These are phyloP conservation scores for Griposia aprilina DNA, from an alignment of 2,888 invertebrate species.

Conservation along the genomic window DNA sequence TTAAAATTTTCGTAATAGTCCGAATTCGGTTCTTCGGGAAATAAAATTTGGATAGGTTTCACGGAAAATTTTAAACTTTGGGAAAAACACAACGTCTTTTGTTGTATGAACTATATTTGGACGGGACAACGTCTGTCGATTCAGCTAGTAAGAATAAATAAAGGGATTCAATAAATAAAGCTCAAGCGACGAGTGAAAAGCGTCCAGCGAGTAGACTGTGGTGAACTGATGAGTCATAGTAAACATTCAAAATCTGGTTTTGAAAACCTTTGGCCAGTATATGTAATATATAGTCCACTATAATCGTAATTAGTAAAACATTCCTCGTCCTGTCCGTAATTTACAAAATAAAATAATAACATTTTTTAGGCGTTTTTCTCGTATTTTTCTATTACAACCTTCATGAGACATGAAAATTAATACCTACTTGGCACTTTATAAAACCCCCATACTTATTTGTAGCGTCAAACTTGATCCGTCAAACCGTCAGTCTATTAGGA, in stretches of 20 bases:
- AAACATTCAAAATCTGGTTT: neutral
- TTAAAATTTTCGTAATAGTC: no score
- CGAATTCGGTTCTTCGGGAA: no score
- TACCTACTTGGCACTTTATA: conserved; percentile 16
- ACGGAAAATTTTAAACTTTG: no score
- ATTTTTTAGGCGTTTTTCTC: neutral
- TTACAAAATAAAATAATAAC: neutral
- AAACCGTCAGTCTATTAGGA: conserved; percentile 7
- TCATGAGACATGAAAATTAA: neutral
- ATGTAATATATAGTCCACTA: neutral
- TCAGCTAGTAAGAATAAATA: neutral
- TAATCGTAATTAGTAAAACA: neutral
- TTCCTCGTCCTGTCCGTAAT: neutral
- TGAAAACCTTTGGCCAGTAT: neutral
- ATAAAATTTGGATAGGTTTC: no score
- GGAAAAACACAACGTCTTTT: no score
- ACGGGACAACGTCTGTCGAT: no score
- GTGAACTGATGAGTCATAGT: no score
- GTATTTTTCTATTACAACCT: conserved; percentile 8
- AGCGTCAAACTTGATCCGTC: neutral
- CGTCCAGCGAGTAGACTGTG: no score
- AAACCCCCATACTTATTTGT: neutral
- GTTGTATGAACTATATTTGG: no score
- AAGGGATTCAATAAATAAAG: neutral
- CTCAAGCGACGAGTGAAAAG: neutral